Evolutionary conservation across 1,140 invertebrate genomes (phyloP), one percentile per base, ranked within the genome.

Genomic region (Yoshiicerus persimilis): DNA sequence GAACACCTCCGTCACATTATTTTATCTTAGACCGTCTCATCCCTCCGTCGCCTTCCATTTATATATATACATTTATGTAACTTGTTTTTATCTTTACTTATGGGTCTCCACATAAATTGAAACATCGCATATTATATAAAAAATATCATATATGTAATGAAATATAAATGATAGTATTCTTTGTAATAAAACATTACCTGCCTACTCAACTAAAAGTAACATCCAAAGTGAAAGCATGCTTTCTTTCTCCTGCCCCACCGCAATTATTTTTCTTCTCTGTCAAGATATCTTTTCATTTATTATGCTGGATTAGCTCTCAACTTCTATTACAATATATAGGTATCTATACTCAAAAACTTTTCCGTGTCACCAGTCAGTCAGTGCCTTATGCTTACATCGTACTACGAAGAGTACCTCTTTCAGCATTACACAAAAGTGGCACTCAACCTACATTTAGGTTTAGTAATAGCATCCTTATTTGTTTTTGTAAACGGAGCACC

Each of bases 121-220:
- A 80, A 80, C 75, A 80, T 80, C 75, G 75, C 75, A 36, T 36
- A 80, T 80, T 80, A 80, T 80, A 80, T 80, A 80, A 8, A 30
- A 80, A 80, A 80, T 80, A 80, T 80, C 70, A 77, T 36, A 77
- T 77, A 66, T 77, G 34, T 80, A 80, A 38, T 77, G 38, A 32
- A 80, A 36, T 80, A 80, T 80, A 80, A 36, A 80, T 38, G 13
- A 38, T 38, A 80, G 75, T 80, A 80, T 80, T 80, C 75, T 80
- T 80, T 80, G 75, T 80, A 80, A 80, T 80, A 80, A 80, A 80
- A 38, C 75, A 80, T 80, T 36, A 36, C 32, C 27, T 80, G 30
- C 75, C 32, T 80, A 80, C 75, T 80, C 9, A 80, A 80, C 75
- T 9, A 80, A 80, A 77, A 70, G 27, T 70, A 70, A 5, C 13